Conservation (phyloP, 2,888 invertebrate genomes). For the Panorpa germanica region DNA sequence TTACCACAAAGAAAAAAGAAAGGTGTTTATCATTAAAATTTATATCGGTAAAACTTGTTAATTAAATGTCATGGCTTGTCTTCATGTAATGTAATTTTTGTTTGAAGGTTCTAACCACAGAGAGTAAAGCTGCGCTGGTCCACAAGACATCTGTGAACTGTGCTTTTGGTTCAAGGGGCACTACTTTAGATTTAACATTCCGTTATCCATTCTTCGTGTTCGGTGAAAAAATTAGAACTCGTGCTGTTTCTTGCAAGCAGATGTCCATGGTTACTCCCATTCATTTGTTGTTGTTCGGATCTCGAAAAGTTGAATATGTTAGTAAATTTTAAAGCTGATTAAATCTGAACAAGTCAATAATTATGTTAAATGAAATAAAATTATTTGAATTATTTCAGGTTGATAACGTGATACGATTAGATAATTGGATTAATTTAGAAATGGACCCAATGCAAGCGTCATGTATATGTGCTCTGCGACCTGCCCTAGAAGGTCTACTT, state of each 20-base stretch:
- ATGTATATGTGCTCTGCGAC: slow-evolving; percentile 66
- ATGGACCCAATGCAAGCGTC: slow-evolving; percentile 68
- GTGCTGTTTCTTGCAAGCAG: slow-evolving; percentile 92
- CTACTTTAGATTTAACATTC: slow-evolving; percentile 63
- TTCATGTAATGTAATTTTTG: slow-evolving; percentile 7
- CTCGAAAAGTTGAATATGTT: slow-evolving; percentile 66
- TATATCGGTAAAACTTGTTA: slow-evolving; percentile 3
- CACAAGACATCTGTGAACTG: slow-evolving; percentile 96
- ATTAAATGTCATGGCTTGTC: not conserved
- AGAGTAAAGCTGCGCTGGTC: slow-evolving; percentile 84
- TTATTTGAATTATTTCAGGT: slow-evolving; percentile 25
- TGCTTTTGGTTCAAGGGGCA: no score
- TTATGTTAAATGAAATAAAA: not conserved
- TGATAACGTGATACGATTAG: slow-evolving; percentile 59
- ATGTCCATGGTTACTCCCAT: slow-evolving; percentile 90
- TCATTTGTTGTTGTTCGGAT: slow-evolving; percentile 81
- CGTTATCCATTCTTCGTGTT: slow-evolving; percentile 94
- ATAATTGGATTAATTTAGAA: slow-evolving; percentile 86
- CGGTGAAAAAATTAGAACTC: slow-evolving; percentile 92
- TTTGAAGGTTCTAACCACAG: slow-evolving; percentile 68
- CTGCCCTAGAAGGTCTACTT: slow-evolving; percentile 73
- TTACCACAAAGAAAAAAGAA: slow-evolving; percentile 85
- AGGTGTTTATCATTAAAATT: slow-evolving; percentile 22
- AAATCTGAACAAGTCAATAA: not conserved
- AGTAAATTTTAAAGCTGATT: slow-evolving; percentile 13